These are phyloP conservation scores for Notarius quadriscutis DNA, from an alignment of 2,113 vertebrate genomes.

Conservation along the genomic window DNA sequence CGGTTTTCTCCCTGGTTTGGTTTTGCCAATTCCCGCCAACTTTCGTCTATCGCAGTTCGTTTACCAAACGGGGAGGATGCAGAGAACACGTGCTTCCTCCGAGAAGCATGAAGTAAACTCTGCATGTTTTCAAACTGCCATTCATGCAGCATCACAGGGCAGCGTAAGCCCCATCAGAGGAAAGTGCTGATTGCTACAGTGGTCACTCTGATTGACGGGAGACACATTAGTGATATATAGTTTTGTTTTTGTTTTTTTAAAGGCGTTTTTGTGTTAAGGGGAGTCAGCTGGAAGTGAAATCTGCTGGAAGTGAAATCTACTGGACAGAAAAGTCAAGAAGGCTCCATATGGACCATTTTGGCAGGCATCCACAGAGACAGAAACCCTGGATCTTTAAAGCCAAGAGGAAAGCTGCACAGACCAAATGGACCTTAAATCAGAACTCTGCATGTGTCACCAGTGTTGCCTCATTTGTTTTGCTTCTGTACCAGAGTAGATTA, in stretches of 20 bases:
- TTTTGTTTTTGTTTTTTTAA: not conserved
- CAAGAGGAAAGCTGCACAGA: conserved; percentile 44
- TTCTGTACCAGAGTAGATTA: not conserved
- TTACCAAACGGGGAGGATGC: not conserved
- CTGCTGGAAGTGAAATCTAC: conserved; percentile 47
- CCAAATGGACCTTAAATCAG: conserved; percentile 41
- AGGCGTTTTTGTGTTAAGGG: not conserved
- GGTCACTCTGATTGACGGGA: not conserved
- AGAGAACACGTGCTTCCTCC: not conserved
- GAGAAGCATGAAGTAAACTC: not conserved
- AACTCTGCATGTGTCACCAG: not conserved
- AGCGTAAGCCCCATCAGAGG: not conserved
- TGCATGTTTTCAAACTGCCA: not conserved
- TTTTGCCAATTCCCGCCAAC: not conserved
- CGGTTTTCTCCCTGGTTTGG: not conserved
- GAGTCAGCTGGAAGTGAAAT: conserved; percentile 31
- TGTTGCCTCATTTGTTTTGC: not conserved
- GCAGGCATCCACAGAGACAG: conserved; percentile 49
- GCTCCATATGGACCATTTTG: conserved; percentile 61
- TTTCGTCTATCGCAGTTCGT: not conserved
- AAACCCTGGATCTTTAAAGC: conserved; percentile 51
- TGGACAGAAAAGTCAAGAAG: conserved; percentile 46
- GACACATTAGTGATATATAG: not conserved
- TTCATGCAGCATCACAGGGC: not conserved
- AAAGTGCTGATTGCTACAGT: not conserved